Evolutionary conservation across 2,113 vertebrate genomes (phyloP).

Genomic region (Calcarius ornatus): DNA sequence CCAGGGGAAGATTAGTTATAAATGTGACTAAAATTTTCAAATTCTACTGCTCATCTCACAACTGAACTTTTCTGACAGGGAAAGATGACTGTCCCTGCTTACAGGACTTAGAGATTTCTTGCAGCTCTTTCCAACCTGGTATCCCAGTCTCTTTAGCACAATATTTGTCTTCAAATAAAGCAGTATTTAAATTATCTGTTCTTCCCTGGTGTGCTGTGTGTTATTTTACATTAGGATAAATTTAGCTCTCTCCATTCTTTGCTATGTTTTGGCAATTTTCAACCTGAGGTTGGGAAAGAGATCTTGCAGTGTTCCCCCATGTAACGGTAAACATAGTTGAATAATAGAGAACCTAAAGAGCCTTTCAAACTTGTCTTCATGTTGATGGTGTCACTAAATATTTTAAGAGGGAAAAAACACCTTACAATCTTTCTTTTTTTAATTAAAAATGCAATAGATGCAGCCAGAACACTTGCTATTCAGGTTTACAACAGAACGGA

Average conservation of each 20-base stretch:
- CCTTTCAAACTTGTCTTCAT: background rate
- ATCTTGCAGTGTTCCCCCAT: background rate
- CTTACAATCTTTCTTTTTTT: background rate
- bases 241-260: background rate
- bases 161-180: background rate
- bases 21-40: background rate
- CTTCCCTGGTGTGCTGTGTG: background rate
- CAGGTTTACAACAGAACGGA: background rate
- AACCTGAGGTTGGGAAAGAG: background rate
- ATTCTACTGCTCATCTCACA: background rate
- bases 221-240: background rate
- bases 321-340: background rate
- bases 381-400: background rate
- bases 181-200: background rate
- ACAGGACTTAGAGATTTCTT: background rate
- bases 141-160: background rate
- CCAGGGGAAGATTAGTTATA: background rate
- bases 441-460: background rate
- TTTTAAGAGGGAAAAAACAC: background rate
- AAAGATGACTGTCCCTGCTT: background rate
- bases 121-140: background rate
- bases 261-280: background rate
- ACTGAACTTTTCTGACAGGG: background rate
- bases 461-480: background rate
- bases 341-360: background rate